Conservation (phyloP, 2,113 vertebrate species). For the Australoheros scitulus region DNA sequence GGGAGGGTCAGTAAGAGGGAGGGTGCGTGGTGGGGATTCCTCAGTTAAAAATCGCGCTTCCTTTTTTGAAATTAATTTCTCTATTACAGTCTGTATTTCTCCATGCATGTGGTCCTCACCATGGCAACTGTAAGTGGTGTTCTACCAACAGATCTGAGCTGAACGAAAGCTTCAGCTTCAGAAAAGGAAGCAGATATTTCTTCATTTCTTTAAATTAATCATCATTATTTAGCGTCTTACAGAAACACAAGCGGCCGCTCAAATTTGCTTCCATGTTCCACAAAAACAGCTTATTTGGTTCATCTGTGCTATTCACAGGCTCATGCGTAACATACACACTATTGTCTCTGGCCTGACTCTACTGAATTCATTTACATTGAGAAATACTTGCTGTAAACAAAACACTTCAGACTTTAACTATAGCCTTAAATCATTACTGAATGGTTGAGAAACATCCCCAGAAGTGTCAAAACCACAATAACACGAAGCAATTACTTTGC, state of each 20-base stretch:
- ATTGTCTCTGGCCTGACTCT: background rate
- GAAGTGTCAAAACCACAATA: slow-evolving; percentile 29
- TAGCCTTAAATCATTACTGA: background rate
- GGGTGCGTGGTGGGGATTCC: background rate
- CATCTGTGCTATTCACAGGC: background rate
- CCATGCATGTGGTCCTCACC: background rate
- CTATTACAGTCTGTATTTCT: background rate
- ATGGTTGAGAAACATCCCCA: slow-evolving; percentile 24
- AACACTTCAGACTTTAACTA: background rate
- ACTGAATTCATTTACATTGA: slow-evolving; percentile 9
- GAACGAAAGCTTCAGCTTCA: background rate
- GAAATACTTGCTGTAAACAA: background rate
- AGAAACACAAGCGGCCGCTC: background rate
- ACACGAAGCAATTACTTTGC: slow-evolving; percentile 23
- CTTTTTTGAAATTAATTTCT: slow-evolving; percentile 26
- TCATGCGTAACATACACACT: background rate
- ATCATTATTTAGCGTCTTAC: fast-evolving
- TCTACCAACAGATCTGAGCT: background rate
- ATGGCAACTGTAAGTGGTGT: background rate
- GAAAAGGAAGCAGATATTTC: slow-evolving; percentile 11
- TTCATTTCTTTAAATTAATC: background rate
- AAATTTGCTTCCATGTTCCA: background rate
- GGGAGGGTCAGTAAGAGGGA: slow-evolving; percentile 45
- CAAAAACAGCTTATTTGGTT: slow-evolving; percentile 3
- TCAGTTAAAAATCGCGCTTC: slow-evolving; percentile 32